phyloP scores from a whole-genome alignment of 1,140 invertebrate genomes.

The Papilio helenus region DNA sequence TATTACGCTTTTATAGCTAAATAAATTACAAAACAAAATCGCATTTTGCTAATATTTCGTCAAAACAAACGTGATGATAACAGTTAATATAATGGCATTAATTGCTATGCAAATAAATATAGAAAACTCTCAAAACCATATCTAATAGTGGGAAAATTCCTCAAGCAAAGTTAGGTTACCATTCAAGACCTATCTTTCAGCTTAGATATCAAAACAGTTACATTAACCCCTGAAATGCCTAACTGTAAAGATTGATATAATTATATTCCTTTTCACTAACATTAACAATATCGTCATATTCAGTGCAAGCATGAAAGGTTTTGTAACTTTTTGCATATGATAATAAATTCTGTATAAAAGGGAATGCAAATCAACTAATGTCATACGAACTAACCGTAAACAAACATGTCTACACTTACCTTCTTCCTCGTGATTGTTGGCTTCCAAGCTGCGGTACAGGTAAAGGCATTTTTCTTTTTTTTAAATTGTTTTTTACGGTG shows the following conservation, averaged over 20 bases:
- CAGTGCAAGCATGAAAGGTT: neutral
- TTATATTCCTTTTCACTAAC: neutral
- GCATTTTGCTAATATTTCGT: slow-evolving; percentile 13
- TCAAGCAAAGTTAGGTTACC: too few relatives aligned
- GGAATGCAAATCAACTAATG: neutral
- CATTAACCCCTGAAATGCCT: neutral
- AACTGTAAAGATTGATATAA: neutral
- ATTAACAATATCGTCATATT: neutral
- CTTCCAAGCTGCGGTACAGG: slow-evolving; percentile 12
- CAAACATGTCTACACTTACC: too few relatives aligned
- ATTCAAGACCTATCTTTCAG: too few relatives aligned
- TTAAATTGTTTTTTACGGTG: neutral
- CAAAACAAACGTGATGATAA: slow-evolving; percentile 17
- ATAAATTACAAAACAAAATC: neutral
- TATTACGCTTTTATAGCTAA: neutral
- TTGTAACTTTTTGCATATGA: slow-evolving; percentile 5
- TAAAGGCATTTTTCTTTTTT: neutral
- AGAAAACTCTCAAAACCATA: too few relatives aligned
- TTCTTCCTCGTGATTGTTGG: neutral
- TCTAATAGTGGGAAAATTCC: too few relatives aligned
- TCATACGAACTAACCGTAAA: neutral
- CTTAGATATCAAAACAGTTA: neutral
- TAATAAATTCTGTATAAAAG: neutral
- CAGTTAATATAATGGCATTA: neutral
- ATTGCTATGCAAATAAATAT: too few relatives aligned